These are phyloP conservation scores for Scaptomyza parva DNA, from an alignment of 2,888 invertebrate species.

Conservation along the genomic window DNA sequence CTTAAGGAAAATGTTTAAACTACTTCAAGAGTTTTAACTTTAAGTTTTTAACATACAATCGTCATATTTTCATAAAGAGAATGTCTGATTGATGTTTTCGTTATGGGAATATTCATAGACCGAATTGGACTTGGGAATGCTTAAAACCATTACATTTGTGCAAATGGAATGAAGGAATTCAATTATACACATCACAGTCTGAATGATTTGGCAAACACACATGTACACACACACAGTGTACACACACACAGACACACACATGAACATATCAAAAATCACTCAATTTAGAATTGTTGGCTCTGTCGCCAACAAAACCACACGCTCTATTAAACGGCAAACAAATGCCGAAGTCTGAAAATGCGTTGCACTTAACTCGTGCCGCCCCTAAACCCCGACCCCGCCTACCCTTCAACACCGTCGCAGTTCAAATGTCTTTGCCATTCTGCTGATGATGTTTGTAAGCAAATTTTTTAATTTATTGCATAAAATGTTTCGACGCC, in stretches of 20 bases:
- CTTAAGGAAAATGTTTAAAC: too few relatives aligned
- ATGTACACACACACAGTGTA: not conserved
- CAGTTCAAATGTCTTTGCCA: conserved; percentile 17
- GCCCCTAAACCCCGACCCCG: not conserved
- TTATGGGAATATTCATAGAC: conserved; percentile 6
- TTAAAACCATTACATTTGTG: conserved; percentile 24
- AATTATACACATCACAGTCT: conserved; percentile 41
- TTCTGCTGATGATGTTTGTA: conserved; percentile 53
- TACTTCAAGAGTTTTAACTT: too few relatives aligned
- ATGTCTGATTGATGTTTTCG: not conserved
- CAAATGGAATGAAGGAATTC: conserved; percentile 40
- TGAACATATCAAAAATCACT: conserved; percentile 67
- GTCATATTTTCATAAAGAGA: not conserved
- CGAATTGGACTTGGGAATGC: conserved; percentile 14
- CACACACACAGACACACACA: not conserved
- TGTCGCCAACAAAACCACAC: conserved; percentile 51
- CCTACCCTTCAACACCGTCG: too few relatives aligned
- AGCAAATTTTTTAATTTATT: conserved; percentile 77
- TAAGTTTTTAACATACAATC: too few relatives aligned
- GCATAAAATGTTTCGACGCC: conserved; percentile 66
- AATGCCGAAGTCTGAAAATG: conserved; percentile 48
- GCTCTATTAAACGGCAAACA: conserved; percentile 74
- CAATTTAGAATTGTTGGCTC: conserved; percentile 56
- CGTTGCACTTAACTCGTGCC: not conserved
- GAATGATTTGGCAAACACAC: conserved; percentile 10